Base-by-base conservation (phyloP, 2,888 invertebrate species). In the Latrodectus hesperus region DNA sequence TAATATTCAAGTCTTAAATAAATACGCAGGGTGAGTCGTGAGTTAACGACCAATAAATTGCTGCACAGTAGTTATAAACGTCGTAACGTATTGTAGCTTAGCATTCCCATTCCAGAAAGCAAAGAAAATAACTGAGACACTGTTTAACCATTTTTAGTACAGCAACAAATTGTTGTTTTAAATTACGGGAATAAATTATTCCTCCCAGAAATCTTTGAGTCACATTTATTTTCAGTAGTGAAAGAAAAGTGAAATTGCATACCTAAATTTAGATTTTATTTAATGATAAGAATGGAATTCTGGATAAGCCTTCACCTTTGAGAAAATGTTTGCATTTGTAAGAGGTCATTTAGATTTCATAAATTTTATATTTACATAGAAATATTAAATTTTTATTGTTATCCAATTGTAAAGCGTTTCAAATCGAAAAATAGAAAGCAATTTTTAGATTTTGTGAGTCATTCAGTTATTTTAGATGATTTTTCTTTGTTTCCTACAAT, bases 161-260 rank as follows among this genome's bases (percentile, higher is more conserved):
- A n/a, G 81, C 73, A 74, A 74, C 75, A 82, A 82, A 82, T 82
- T 75, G 82, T 75, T 68, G 75, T 82, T 82, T 82, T 75, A 82
- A 82, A 75, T 82, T 74, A 82, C 82, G 53, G 49, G n/a, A 68
- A 75, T 82, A 82, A 82, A 82, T 82, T 75, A 68, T 60, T 5
- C 67, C n/a, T 55, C 53, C 53, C 68, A 60, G 74, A 68, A 82
- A 75, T 75, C 75, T 82, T 75, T 60, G 67, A 49, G 38, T 68
- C 67, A 67, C 75, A 82, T 82, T 82, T 82, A 17, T 74, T 60
- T 53, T 17, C 65, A 38, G 72, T 73, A 73, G 73, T 73, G 65
- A 73, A 81, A 81, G 60, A 60, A n/a, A 16, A 60, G 16, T 5
- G n/a, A 60, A 12, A 14, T 9, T 60, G 12, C 6, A 3, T 55